Evolutionary conservation across 2,797 vertebrate species (phyloP), one percentile per base, ranked within the genome.

Genomic region (Selene dorsalis): DNA sequence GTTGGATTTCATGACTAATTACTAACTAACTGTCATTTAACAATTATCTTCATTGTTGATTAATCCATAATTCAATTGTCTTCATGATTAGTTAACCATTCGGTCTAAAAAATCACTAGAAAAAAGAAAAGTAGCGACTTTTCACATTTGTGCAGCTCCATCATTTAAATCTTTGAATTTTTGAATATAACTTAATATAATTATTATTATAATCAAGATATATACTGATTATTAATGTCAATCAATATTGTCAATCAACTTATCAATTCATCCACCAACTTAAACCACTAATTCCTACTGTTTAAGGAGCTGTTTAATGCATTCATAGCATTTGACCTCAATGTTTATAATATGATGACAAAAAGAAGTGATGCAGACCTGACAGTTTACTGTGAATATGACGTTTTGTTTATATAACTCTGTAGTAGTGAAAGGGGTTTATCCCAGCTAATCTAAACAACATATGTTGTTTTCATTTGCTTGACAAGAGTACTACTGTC

Each of bases 401-500:
- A 58, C 14, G 0, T 4, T 62, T 3, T 58, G 3, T 80, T 64
- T 30, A 30, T 24, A 1, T 28, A 28, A 6, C 12, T 14, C 24
- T 16, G 52, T 55, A 67, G 24, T n/a, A 16, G 60, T 22, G 39
- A 75, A 70, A 61, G 24, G 38, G 79, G 64, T 71, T 77, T 28
- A 69, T 69, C 41, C 59, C 0, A 8, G 71, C 57, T 50, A 77
- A 59, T 56, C 41, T 65, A 84, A 86, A 84, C 77, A 87, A 38
- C 87, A 86, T 82, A 83, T 89, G 83, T 58, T 85, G 77, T 86
- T 87, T 84, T 85, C 79, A 77, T 82, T 79, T 61, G 68, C 82
- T 79, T 39, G 47, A 80, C 73, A 62, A 26, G 30, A 50, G 48
- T 39, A 56, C 55, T 55, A 50, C 67, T 69, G 73, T 74, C 30